These are phyloP conservation scores for Antheraea assamensis DNA, from an alignment of 2,888 invertebrate species.

Conservation along the genomic window DNA sequence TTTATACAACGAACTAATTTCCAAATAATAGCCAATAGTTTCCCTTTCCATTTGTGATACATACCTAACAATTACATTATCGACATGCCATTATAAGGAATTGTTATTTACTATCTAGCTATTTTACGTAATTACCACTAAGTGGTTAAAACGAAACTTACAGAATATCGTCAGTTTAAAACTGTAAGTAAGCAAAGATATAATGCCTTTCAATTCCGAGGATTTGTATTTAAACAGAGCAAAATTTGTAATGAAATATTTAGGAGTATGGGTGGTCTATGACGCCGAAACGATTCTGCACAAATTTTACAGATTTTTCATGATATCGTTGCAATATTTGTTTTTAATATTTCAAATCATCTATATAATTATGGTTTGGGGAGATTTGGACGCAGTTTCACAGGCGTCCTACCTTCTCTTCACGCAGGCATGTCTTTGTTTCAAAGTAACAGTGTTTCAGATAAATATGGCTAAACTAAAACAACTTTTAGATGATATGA, in stretches of 20 bases:
- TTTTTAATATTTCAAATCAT: slow-evolving; percentile 67
- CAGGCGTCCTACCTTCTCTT: slow-evolving; percentile 68
- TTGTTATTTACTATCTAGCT: slow-evolving; percentile 25
- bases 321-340: slow-evolving; percentile 60
- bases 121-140: slow-evolving; percentile 32
- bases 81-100: slow-evolving; percentile 27
- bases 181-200: neutral
- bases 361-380: slow-evolving; percentile 67
- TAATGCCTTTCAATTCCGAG: slow-evolving; percentile 38
- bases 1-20: slow-evolving; percentile 11
- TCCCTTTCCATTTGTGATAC: slow-evolving; percentile 22
- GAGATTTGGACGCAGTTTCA: slow-evolving; percentile 67
- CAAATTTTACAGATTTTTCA: slow-evolving; percentile 52
- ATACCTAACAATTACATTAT: slow-evolving; percentile 31
- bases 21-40: slow-evolving; percentile 17
- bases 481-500: slow-evolving; percentile 56
- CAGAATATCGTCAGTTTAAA: neutral
- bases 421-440: slow-evolving; percentile 71
- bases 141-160: slow-evolving; percentile 1
- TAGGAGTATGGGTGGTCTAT: slow-evolving; percentile 69
- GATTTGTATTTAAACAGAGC: slow-evolving; percentile 65
- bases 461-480: slow-evolving; percentile 52
- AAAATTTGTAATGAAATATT: slow-evolving; percentile 62
- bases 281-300: slow-evolving; percentile 41
- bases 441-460: slow-evolving; percentile 67